Evolutionary conservation across 2,797 vertebrate species (phyloP).

Genomic region (Chromis chromis): DNA sequence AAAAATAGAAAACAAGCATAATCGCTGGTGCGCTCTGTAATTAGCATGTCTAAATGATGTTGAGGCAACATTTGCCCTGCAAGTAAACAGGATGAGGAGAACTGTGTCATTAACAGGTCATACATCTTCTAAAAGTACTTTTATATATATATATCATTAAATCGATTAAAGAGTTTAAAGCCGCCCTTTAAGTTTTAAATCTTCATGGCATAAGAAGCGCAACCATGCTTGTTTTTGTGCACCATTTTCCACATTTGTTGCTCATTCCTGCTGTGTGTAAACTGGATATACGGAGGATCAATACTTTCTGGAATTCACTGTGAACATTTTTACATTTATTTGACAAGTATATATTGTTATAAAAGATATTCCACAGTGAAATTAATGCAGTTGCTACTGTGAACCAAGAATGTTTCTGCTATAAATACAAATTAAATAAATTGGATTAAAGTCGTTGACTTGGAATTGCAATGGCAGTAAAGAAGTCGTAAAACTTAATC

Average conservation of each 20-base stretch:
- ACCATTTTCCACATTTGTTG: not conserved
- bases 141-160: constrained; percentile 29
- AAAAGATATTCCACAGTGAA: not conserved
- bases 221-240: not conserved
- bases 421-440: no score
- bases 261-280: no score
- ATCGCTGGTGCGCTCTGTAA: constrained; percentile 69
- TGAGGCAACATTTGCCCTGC: constrained; percentile 44
- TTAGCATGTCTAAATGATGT: constrained; percentile 68
- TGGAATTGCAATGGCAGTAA: not conserved
- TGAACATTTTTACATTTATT: not conserved
- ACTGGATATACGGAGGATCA: no score
- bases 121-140: constrained; percentile 13
- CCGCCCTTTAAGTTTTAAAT: not conserved
- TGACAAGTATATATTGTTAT: not conserved
- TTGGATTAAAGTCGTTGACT: no score
- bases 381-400: no score
- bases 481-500: not conserved
- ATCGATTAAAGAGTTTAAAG: constrained; percentile 14
- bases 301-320: no score
- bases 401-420: no score
- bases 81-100: constrained; percentile 36
- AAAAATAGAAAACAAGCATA: constrained; percentile 53
- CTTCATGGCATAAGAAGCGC: not conserved
- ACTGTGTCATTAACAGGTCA: constrained; percentile 24